These are phyloP conservation scores for Physella acuta DNA, from an alignment of 1,140 invertebrate genomes.

Conservation along the genomic window DNA sequence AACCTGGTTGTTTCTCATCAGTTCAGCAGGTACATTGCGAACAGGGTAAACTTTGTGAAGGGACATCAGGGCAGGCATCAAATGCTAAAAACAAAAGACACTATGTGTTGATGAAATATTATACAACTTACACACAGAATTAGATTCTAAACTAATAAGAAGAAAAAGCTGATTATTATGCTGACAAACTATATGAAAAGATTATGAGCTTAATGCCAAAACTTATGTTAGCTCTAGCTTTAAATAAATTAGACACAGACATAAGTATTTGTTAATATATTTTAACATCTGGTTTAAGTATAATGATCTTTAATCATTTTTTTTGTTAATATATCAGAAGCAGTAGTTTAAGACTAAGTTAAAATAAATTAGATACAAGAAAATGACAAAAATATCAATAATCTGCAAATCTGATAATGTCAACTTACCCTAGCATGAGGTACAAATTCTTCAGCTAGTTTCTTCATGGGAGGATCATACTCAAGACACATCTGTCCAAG, in stretches of 20 bases:
- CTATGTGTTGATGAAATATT: neutral
- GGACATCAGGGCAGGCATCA: constrained; percentile 83
- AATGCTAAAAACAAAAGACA: constrained; percentile 39
- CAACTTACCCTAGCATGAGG: constrained; percentile 78
- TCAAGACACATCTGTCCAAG: constrained; percentile 97
- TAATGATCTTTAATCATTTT: too few relatives aligned
- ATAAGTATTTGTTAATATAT: too few relatives aligned
- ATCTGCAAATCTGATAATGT: neutral
- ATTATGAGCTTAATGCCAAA: too few relatives aligned
- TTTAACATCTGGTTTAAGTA: too few relatives aligned
- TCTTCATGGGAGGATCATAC: constrained; percentile 94
- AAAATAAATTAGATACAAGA: too few relatives aligned
- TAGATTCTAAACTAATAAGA: neutral
- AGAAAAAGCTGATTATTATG: neutral
- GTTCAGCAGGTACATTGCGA: constrained; percentile 89
- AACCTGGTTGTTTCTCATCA: constrained; percentile 90
- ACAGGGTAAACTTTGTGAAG: constrained; percentile 83
- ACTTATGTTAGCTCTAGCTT: too few relatives aligned
- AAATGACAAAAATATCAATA: too few relatives aligned
- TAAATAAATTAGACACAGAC: too few relatives aligned
- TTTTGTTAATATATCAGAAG: too few relatives aligned
- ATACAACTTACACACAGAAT: neutral
- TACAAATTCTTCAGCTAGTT: constrained; percentile 94
- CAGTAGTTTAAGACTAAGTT: too few relatives aligned
- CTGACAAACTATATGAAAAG: neutral